Percentiles rank a stretch among this genome's conserved stretches.
Evolutionary conservation across 2,888 invertebrate species (phyloP).

Genomic region (Lumbricus terrestris): DNA sequence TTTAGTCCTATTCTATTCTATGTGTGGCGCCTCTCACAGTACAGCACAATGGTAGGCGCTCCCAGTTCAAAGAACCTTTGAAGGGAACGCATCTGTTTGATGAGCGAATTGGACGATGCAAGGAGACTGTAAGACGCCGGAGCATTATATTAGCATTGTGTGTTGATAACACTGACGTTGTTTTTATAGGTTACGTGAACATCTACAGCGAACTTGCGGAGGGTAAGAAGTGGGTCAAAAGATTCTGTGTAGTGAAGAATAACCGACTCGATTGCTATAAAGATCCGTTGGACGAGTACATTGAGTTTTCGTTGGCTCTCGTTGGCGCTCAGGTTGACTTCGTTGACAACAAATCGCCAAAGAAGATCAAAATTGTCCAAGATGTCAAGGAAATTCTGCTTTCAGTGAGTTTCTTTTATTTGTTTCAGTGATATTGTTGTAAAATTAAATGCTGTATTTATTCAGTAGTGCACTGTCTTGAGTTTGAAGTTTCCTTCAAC

Average conservation of each 20-base stretch:
- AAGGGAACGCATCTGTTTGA: too few species aligned
- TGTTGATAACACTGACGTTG: neutral
- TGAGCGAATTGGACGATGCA: too few species aligned
- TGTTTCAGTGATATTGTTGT: neutral
- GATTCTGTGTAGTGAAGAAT: conserved; percentile 27
- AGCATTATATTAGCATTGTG: too few species aligned
- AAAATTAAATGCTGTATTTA: neutral
- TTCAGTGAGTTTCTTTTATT: neutral
- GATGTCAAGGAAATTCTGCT: conserved; percentile 21
- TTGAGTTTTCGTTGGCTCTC: conserved; percentile 24
- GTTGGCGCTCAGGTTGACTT: conserved; percentile 22
- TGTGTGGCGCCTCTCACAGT: too few species aligned
- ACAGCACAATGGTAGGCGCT: too few species aligned
- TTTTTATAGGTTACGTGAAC: conserved; percentile 30
- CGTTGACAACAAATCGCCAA: conserved; percentile 12
- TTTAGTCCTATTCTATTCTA: too few species aligned
- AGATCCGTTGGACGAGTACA: conserved; percentile 25
- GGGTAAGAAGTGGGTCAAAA: conserved; percentile 26
- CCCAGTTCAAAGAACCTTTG: too few species aligned
- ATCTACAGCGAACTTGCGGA: conserved; percentile 28
- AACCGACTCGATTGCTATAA: conserved; percentile 26
- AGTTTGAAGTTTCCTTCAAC: neutral
- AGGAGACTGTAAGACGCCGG: too few species aligned
- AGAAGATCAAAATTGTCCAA: conserved; percentile 24
- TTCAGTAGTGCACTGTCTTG: neutral